phyloP scores from a whole-genome alignment of 1,140 invertebrate species.

The Pseudomyrmex dendroicus region DNA sequence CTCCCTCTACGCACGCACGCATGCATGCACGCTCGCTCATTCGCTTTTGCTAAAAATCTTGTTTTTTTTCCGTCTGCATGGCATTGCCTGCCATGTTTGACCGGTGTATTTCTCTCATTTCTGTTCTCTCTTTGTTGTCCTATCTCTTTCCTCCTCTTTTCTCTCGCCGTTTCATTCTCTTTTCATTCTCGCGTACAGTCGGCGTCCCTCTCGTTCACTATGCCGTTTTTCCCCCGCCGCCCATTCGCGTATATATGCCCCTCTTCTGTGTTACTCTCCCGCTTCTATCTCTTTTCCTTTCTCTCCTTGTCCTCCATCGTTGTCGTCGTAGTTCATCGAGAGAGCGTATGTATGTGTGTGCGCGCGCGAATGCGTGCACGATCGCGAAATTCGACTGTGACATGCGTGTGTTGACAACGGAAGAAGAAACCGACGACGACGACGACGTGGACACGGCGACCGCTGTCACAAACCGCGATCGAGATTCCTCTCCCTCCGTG shows the following conservation, averaged over 20 bases:
- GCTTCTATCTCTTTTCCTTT: not conserved
- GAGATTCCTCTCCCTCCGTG: not conserved
- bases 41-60: constrained; percentile 63
- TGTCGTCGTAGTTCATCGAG: not conserved
- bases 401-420: not conserved
- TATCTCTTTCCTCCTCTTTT: constrained; percentile 3
- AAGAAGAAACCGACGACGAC: constrained; percentile 36
- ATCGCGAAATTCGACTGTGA: constrained; percentile 20
- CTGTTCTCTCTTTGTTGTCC: constrained; percentile 1
- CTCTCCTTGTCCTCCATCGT: constrained; percentile 1
- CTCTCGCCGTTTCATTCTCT: not conserved
- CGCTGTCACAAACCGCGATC: constrained; percentile 7
- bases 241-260: constrained; percentile 10
- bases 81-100: constrained; percentile 71
- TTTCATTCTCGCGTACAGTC: no score
- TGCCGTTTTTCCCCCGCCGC: not conserved
- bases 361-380: constrained; percentile 17
- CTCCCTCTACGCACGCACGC: not conserved
- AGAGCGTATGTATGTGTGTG: not conserved
- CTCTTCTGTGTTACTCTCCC: constrained; percentile 1
- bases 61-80: constrained; percentile 72
- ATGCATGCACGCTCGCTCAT: constrained; percentile 52
- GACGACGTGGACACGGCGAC: not conserved
- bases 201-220: constrained; percentile 25
- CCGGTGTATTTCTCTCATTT: constrained; percentile 57